Evolutionary conservation across 2,113 vertebrate genomes (phyloP).

Genomic region (Isurus oxyrinchus): DNA sequence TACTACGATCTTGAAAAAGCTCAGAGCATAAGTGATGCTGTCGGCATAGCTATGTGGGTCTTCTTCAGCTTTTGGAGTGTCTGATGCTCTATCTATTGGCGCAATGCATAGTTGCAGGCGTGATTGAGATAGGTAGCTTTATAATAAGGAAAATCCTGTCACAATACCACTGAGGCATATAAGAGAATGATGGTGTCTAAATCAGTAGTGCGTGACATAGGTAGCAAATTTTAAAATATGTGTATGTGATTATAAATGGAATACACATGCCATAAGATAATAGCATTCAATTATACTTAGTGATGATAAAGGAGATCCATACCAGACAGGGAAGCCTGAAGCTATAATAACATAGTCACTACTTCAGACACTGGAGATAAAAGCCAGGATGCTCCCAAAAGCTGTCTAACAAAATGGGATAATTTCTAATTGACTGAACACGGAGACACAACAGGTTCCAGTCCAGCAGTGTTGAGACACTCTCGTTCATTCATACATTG

Average conservation of each 20-base stretch:
- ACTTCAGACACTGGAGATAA: background rate
- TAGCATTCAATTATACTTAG: background rate
- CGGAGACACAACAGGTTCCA: background rate
- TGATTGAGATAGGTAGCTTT: no score
- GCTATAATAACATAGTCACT: background rate
- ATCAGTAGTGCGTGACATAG: background rate
- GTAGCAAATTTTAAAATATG: background rate
- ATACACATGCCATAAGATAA: background rate
- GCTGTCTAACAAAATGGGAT: background rate
- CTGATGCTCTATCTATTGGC: background rate
- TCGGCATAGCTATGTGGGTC: background rate
- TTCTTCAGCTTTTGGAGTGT: background rate
- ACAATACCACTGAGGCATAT: no score
- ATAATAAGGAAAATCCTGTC: no score
- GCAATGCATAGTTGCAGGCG: background rate
- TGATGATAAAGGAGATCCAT: background rate
- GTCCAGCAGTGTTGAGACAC: background rate
- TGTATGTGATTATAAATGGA: background rate
- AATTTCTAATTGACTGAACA: background rate
- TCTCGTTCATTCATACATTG: background rate
- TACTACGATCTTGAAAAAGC: background rate
- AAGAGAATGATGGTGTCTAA: background rate
- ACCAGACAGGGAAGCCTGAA: background rate
- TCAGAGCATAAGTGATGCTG: background rate
- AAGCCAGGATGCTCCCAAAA: background rate